phyloP scores from a whole-genome alignment of 2,888 invertebrate species.

The Chalcosyrphus nemorum region DNA sequence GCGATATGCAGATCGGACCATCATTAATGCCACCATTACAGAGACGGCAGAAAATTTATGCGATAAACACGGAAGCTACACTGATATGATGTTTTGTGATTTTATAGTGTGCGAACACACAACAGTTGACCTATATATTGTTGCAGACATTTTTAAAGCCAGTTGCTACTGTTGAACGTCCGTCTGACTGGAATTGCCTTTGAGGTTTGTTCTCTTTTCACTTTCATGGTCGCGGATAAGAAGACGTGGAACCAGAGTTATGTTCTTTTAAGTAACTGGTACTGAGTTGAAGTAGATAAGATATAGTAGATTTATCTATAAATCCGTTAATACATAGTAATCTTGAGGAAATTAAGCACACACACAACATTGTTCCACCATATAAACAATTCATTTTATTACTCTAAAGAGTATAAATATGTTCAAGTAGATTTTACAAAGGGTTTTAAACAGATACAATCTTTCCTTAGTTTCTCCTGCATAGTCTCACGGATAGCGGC shows the following conservation, averaged over 20 bases:
- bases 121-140: slow-evolving; percentile 53
- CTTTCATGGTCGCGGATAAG: slow-evolving; percentile 11
- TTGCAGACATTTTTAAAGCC: slow-evolving; percentile 31
- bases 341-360: too few species aligned
- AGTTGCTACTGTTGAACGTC: slow-evolving; percentile 7
- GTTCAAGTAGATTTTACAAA: too few species aligned
- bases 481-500: too few species aligned
- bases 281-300: too few species aligned
- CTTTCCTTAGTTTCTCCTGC: too few species aligned
- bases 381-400: too few species aligned
- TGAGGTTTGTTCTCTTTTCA: slow-evolving; percentile 45
- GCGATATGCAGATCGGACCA: slow-evolving; percentile 56
- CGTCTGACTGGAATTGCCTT: slow-evolving; percentile 24
- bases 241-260: neutral
- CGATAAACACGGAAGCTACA: slow-evolving; percentile 62
- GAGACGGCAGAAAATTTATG: slow-evolving; percentile 56
- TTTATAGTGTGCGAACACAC: slow-evolving; percentile 37
- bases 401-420: too few species aligned
- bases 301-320: too few species aligned
- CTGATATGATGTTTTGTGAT: slow-evolving; percentile 35
- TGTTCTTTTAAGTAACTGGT: too few species aligned
- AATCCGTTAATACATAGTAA: too few species aligned
- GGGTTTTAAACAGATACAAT: too few species aligned
- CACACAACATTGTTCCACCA: too few species aligned
- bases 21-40: slow-evolving; percentile 57